Evolutionary conservation across 2,113 vertebrate genomes (phyloP), one percentile per base, ranked within the genome.

Genomic region (Oreochromis spilurus): DNA sequence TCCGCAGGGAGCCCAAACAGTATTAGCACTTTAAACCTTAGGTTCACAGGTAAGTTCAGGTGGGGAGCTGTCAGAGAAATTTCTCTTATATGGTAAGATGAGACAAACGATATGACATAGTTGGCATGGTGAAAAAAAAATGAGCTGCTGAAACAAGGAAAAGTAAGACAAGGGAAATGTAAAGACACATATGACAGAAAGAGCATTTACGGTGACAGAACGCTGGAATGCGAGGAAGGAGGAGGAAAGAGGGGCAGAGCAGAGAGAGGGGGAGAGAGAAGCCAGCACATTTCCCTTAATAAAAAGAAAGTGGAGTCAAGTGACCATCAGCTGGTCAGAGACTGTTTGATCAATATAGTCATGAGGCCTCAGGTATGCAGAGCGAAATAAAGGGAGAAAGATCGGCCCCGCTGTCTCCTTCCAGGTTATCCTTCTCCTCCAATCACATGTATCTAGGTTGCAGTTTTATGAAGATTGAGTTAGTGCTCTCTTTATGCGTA

Each of bases 311-410:
- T 96, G 86, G 95, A 97, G 96, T 98, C 97, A 98, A 97, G 96
- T 98, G 98, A 97, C 96, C 93, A 96, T 98, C 97, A 98, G 97
- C 97, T 97, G 97, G 94, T 97, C 70, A 84, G 93, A 96, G 95
- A 93, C 93, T 95, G 96, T 97, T 97, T 96, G 96, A 97, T 97
- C 95, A 96, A 77, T 95, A 86, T 43, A 90, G 97, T 98, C 97
- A 98, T 93, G 97, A 96, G 97, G 95, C 95, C 93, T 97, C 96
- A 97, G 96, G 96, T 97, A 97, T 98, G 97, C 93, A 84, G 92
- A 94, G 88, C 90, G 2, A 9, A 16, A 90, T 89, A 4, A 5
- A 38, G 53, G 45, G 29, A 72, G 72, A 31, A 85, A 31, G 24
- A 13, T 55, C 6, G 12, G 65, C 21, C 14, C n/a, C 34, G 26